Percentiles rank a stretch among this genome's conserved stretches.
Conservation (phyloP, 2,888 invertebrate genomes). For the Chamaedrilus cognettii region DNA sequence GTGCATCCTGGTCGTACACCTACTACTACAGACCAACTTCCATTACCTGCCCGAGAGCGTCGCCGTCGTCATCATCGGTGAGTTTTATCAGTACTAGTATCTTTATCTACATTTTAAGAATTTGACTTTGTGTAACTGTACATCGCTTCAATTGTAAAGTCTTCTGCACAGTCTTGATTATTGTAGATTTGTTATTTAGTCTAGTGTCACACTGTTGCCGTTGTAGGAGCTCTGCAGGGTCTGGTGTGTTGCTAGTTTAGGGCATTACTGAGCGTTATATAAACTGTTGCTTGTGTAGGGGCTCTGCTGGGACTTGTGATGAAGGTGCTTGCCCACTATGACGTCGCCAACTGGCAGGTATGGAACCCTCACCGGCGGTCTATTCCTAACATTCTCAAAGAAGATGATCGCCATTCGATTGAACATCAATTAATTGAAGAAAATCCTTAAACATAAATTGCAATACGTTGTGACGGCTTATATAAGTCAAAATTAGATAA, state of each 20-base stretch:
- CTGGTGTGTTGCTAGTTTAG: not conserved
- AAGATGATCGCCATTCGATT: not conserved
- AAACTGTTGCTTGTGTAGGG: constrained; percentile 64
- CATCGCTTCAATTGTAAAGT: not conserved
- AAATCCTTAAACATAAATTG: too few species aligned
- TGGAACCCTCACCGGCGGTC: too few species aligned
- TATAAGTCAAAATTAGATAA: too few species aligned
- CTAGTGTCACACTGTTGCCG: not conserved
- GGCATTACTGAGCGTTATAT: too few species aligned
- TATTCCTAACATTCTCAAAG: too few species aligned
- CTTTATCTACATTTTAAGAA: constrained; percentile 75
- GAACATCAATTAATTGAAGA: not conserved
- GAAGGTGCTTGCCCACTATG: constrained; percentile 76
- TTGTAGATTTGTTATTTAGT: not conserved
- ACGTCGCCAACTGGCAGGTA: constrained; percentile 87
- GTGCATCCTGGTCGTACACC: constrained; percentile 86
- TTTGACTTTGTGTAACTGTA: not conserved
- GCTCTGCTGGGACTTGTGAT: constrained; percentile 89
- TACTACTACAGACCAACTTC: constrained; percentile 92
- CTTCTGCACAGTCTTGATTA: too few species aligned
- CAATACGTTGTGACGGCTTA: too few species aligned
- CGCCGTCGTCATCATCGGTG: constrained; percentile 86
- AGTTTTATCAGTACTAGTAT: too few species aligned
- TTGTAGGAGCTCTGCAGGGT: not conserved
- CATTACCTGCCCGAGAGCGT: constrained; percentile 98